Evolutionary conservation across 2,888 invertebrate species (phyloP).

Genomic region (Fragum whitleyi): DNA sequence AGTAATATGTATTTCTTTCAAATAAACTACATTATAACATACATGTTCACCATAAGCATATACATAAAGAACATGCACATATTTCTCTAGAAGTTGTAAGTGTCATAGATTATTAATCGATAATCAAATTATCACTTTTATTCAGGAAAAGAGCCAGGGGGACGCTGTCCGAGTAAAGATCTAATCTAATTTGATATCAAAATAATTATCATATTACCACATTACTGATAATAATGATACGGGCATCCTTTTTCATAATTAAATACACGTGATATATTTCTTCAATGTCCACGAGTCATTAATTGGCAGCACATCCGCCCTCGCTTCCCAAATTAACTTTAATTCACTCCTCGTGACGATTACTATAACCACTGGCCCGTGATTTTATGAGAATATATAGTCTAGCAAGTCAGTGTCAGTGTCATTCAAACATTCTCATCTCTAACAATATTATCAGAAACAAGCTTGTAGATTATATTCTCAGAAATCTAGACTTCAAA

Average conservation of each 20-base stretch:
- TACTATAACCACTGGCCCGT: neutral
- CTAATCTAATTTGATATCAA: neutral
- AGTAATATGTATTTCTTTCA: no score
- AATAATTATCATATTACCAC: slow-evolving; percentile 1
- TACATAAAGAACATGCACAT: no score
- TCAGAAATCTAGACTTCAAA: neutral
- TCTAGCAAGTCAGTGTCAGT: neutral
- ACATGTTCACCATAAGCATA: no score
- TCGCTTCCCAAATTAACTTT: neutral
- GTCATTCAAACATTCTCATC: neutral
- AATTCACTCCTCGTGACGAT: slow-evolving; percentile 1
- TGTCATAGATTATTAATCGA: neutral
- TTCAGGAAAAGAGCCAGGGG: neutral
- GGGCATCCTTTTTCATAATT: neutral
- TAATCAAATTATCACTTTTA: neutral
- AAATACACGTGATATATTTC: neutral
- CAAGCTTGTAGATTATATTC: neutral
- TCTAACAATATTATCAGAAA: neutral
- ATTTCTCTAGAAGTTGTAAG: no score
- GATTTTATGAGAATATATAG: neutral
- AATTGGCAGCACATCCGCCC: neutral
- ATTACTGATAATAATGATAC: neutral
- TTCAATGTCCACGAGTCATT: neutral
- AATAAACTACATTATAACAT: no score
- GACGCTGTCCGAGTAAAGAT: neutral